Evolutionary conservation across 2,888 invertebrate genomes (phyloP).

Genomic region (Cheilosia vulpina): DNA sequence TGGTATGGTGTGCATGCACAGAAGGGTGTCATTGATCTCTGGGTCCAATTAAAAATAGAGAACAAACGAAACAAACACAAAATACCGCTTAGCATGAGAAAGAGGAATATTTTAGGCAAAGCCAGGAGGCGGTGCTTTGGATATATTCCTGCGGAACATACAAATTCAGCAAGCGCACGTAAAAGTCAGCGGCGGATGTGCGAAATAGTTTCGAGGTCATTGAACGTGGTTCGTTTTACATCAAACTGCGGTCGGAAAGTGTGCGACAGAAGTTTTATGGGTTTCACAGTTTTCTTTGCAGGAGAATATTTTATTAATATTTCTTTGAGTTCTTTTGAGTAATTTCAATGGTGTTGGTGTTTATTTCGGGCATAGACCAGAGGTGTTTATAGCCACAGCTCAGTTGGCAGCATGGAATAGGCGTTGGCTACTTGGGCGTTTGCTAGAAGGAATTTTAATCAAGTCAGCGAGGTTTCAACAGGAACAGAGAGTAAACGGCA

Average conservation of each 20-base stretch:
- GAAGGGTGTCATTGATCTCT: conserved; percentile 49
- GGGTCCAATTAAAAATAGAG: conserved; percentile 23
- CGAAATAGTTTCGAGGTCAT: conserved; percentile 9
- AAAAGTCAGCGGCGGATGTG: not conserved
- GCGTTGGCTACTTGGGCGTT: no score
- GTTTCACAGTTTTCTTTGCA: not conserved
- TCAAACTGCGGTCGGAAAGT: not conserved
- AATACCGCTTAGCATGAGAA: not conserved
- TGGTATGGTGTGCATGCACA: conserved; percentile 18
- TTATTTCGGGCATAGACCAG: no score
- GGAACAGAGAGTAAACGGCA: no score
- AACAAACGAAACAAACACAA: not conserved
- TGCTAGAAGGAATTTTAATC: no score
- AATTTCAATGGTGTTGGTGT: no score
- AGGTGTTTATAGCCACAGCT: no score
- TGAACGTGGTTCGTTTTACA: not conserved
- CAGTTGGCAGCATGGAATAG: no score
- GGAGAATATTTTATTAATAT: not conserved
- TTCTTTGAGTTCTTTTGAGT: not conserved
- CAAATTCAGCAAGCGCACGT: not conserved
- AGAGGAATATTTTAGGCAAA: not conserved
- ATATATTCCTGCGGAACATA: not conserved
- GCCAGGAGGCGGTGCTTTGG: not conserved
- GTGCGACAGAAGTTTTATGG: not conserved
- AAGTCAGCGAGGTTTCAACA: no score